Conservation (phyloP, 2,888 invertebrate species). For the Dicyrtoma fusca region DNA sequence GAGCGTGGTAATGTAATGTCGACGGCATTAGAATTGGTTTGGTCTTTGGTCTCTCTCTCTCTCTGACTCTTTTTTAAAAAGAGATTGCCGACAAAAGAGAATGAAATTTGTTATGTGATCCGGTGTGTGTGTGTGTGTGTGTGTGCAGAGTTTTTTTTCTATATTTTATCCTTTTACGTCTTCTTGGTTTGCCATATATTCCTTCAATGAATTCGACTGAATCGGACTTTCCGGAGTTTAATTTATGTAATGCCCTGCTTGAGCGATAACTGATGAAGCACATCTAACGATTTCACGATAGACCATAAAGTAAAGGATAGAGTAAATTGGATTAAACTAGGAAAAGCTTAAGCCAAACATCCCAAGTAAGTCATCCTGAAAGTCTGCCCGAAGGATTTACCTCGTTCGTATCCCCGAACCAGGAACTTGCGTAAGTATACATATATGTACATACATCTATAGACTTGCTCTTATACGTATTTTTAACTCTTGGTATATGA, state of each 20-base stretch:
- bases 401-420: background rate
- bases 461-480: background rate
- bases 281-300: constrained; percentile 40
- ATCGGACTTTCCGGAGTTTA: constrained; percentile 12
- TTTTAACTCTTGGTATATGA: background rate
- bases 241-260: constrained; percentile 40
- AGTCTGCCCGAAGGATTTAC: constrained; percentile 26
- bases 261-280: constrained; percentile 40
- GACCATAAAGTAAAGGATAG: constrained; percentile 30
- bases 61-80: constrained; percentile 15
- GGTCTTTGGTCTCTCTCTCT: constrained; percentile 2
- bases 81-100: constrained; percentile 30
- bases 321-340: constrained; percentile 43
- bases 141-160: constrained; percentile 15
- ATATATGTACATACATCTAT: no score
- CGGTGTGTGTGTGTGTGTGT: background rate
- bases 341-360: background rate
- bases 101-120: constrained; percentile 34
- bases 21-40: constrained; percentile 18
- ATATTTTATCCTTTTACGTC: background rate
- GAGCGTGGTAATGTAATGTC: no score
- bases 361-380: constrained; percentile 25
- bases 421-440: no score
- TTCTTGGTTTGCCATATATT: constrained; percentile 21
- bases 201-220: background rate